phyloP scores from a whole-genome alignment of 2,888 invertebrate genomes.

The Coenonympha arcania region DNA sequence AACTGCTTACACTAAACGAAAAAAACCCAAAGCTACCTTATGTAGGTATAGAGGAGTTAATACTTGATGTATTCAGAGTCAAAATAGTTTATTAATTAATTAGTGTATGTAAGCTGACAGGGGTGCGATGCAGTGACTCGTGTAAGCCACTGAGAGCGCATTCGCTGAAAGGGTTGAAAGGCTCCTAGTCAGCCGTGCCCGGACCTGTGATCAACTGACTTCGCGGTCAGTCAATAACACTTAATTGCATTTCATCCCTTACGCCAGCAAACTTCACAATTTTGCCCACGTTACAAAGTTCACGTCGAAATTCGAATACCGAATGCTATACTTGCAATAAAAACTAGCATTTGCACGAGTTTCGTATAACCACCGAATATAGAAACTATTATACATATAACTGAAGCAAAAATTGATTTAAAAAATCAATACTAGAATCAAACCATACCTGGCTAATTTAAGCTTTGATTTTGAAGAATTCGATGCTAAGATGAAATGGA shows the following conservation, averaged over 20 bases:
- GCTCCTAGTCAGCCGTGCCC: constrained; percentile 56
- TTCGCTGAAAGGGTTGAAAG: constrained; percentile 52
- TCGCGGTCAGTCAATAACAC: constrained; percentile 47
- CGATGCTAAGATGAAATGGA: too few species aligned
- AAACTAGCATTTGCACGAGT: too few species aligned
- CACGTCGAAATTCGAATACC: not conserved
- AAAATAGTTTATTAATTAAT: constrained; percentile 29
- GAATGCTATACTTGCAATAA: too few species aligned
- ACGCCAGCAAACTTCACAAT: constrained; percentile 7
- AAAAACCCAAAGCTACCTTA: too few species aligned
- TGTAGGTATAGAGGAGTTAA: not conserved
- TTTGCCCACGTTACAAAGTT: constrained; percentile 3
- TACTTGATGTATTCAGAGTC: not conserved
- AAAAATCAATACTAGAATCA: too few species aligned
- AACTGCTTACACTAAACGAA: too few species aligned
- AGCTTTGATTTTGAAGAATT: too few species aligned
- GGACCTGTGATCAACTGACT: constrained; percentile 41
- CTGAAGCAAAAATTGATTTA: too few species aligned
- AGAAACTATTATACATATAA: too few species aligned
- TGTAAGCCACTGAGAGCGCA: constrained; percentile 52
- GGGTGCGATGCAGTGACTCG: constrained; percentile 58
- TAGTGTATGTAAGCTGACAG: constrained; percentile 35
- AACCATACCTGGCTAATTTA: too few species aligned
- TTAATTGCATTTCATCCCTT: constrained; percentile 31
- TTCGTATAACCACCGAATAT: too few species aligned